A percentile compares a stretch with the other conserved stretches of the same genome.
Conservation (phyloP, 2,113 vertebrate genomes). For the Syrrhaptes paradoxus region DNA sequence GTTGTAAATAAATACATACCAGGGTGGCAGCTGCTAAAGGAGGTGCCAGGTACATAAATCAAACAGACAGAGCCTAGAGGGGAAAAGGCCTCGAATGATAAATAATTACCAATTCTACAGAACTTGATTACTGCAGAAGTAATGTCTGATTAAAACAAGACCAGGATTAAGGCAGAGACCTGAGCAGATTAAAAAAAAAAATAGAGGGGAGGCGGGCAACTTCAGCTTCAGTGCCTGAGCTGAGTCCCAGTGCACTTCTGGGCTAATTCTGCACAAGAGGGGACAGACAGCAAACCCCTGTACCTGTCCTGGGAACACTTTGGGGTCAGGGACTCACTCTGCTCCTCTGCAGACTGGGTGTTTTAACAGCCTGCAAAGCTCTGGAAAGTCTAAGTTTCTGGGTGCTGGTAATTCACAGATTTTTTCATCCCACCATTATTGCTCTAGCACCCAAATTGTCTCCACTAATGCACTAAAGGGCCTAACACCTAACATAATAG, state of each 20-base stretch:
- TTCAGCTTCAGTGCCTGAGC: not conserved
- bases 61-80: constrained; percentile 39
- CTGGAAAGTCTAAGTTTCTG: not conserved
- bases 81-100: constrained; percentile 40
- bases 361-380: not conserved
- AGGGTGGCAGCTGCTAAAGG: constrained; percentile 51
- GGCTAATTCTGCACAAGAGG: not conserved
- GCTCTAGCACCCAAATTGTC: not conserved
- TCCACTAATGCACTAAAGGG: not conserved
- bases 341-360: not conserved
- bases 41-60: constrained; percentile 54
- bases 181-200: not conserved
- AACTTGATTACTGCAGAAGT: constrained; percentile 40
- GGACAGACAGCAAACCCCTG: not conserved
- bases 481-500: rapidly evolving
- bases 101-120: constrained; percentile 53
- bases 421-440: not conserved
- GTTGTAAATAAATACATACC: constrained; percentile 35
- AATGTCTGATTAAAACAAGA: constrained; percentile 10
- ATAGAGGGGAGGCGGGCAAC: rapidly evolving
- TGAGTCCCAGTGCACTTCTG: not conserved
- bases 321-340: not conserved
- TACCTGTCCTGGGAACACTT: not conserved
- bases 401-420: rapidly evolving
- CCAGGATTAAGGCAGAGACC: not conserved